These are phyloP conservation scores for Ochropleura plecta DNA, from an alignment of 2,888 invertebrate species.

Conservation along the genomic window DNA sequence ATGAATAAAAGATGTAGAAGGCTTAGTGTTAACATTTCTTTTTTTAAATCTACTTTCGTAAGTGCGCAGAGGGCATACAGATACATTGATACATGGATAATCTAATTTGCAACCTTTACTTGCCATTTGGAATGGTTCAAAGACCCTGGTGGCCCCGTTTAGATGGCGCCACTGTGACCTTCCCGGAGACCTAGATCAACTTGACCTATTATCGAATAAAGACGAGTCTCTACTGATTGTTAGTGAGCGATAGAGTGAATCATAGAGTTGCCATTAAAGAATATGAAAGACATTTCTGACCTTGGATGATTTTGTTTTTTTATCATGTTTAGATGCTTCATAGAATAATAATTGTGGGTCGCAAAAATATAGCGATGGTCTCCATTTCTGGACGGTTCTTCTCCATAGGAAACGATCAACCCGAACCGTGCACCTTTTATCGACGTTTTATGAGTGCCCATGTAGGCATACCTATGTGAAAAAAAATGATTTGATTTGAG, in stretches of 20 bases:
- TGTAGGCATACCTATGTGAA: too few species aligned
- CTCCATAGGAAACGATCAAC: too few species aligned
- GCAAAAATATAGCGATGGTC: background rate
- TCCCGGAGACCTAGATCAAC: conserved; percentile 59
- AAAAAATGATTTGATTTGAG: too few species aligned
- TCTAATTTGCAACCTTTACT: conserved; percentile 64
- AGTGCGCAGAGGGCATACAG: conserved; percentile 20
- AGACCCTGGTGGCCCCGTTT: conserved; percentile 64
- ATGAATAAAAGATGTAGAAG: conserved; percentile 39
- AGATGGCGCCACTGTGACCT: conserved; percentile 72
- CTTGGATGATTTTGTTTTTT: conserved; percentile 17
- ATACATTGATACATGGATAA: conserved; percentile 45
- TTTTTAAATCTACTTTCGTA: conserved; percentile 36
- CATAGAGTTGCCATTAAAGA: conserved; percentile 38
- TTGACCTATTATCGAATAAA: conserved; percentile 65
- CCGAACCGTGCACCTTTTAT: too few species aligned
- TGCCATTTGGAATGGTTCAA: conserved; percentile 63
- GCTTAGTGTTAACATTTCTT: conserved; percentile 40
- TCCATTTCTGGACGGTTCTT: too few species aligned
- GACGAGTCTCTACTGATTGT: conserved; percentile 24
- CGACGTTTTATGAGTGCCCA: too few species aligned
- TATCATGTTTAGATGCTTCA: background rate
- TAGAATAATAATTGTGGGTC: background rate
- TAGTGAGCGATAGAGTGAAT: conserved; percentile 17
- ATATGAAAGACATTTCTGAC: conserved; percentile 8